A percentile compares a stretch with the other conserved stretches of the same genome.
Conservation (phyloP, 2,888 invertebrate species). For the Orchesella flavescens region DNA sequence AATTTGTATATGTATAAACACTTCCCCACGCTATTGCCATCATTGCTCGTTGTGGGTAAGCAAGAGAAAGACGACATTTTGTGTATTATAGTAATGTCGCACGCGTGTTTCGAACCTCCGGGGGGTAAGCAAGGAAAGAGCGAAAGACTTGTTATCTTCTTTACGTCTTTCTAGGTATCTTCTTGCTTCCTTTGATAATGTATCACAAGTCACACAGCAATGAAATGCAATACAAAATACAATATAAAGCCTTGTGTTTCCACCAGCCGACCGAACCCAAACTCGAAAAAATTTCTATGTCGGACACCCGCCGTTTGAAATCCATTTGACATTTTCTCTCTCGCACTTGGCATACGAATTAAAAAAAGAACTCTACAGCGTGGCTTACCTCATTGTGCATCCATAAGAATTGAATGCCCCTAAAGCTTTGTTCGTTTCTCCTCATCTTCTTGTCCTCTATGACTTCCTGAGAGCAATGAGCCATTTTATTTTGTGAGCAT, state of each 20-base stretch:
- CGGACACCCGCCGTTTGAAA: constrained; percentile 71
- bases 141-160: constrained; percentile 68
- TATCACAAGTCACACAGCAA: constrained; percentile 19
- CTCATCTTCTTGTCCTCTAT: neutral
- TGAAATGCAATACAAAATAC: neutral
- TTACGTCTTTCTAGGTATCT: constrained; percentile 33
- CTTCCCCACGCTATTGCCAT: too few species aligned
- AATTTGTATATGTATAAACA: too few species aligned
- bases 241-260: neutral
- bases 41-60: neutral
- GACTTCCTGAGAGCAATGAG: neutral
- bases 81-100: constrained; percentile 70
- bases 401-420: neutral
- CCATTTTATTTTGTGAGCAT: neutral
- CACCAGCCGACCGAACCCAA: constrained; percentile 63
- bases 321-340: constrained; percentile 72
- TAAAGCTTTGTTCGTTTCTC: neutral
- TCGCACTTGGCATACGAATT: constrained; percentile 71
- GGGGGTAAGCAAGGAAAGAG: constrained; percentile 65
- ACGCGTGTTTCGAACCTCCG: constrained; percentile 71
- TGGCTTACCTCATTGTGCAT: neutral
- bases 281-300: constrained; percentile 69
- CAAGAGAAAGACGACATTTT: constrained; percentile 39
- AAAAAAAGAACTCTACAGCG: constrained; percentile 28
- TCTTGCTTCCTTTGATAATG: constrained; percentile 31